Base-by-base conservation (phyloP, 2,888 invertebrate species). In the Endomychus coccineus region DNA sequence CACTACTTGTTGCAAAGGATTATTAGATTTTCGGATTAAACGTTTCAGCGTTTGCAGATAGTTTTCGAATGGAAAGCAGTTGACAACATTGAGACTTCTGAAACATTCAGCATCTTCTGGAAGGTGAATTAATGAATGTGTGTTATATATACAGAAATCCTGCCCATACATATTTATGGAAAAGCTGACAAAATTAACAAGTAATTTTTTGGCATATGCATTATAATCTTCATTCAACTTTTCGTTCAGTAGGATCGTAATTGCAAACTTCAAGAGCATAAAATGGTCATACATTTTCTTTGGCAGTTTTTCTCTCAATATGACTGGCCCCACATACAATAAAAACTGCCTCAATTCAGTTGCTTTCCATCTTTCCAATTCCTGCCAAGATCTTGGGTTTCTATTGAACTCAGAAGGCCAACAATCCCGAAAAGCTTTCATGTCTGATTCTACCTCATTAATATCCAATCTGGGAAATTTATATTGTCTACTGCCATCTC, bases 31-130 rank as follows among this genome's bases (percentile, higher is more conserved):
- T 11, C 27, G 10, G 4, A 27, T 6, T 12, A 27, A 11, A 27
- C 27, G 27, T 27, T 27, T 27, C 11, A 27, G 12, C 7, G 27
- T 27, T 12, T 27, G 27, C 7, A 27, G 12, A 27, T 27, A 27
- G 10, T 27, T 27, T 27, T 27, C 27, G 15, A 27, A 27, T 4
- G 10, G 12, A 27, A 27, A 27, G 12, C 27, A 27, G 9, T 12
- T 27, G 12, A 27, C 12, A 12, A 11, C 12, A 27, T 27, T 27
- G 12, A 27, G 27, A 27, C 12, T 27, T 11, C 12, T 7, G 15
- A 27, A 27, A 11, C 10, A 6, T 3, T 11, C 12, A 11, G 27
- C 27, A 11, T 27, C 27, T 11, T 27, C 27, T 27, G 12, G 27
- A 3, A 27, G 23, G 7, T 23, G 23, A 23, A 23, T 23, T 23